Evolutionary conservation across 2,888 invertebrate species (phyloP).

Genomic region (Lasiommata megera): DNA sequence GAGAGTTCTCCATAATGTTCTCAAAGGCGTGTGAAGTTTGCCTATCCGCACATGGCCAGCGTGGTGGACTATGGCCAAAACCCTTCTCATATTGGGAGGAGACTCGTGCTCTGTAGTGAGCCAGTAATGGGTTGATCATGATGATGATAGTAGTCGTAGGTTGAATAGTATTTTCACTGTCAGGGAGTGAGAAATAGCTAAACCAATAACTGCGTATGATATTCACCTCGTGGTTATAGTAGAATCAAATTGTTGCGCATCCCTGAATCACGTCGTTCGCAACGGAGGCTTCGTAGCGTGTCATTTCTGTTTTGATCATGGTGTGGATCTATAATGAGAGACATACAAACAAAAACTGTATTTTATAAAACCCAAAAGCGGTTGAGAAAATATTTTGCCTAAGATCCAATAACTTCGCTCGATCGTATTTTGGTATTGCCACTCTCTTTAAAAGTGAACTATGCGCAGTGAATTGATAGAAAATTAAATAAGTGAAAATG

Average conservation of each 20-base stretch:
- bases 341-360: slow-evolving; percentile 13
- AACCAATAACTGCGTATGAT: not conserved
- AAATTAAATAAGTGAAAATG: slow-evolving; percentile 34
- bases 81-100: too few relatives aligned
- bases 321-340: slow-evolving; percentile 35
- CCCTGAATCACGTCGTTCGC: slow-evolving; percentile 53
- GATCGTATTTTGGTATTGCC: not conserved
- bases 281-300: slow-evolving; percentile 62
- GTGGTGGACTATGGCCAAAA: too few relatives aligned
- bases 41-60: too few relatives aligned
- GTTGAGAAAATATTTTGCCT: not conserved
- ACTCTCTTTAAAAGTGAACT: slow-evolving; percentile 6
- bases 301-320: slow-evolving; percentile 62
- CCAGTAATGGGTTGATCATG: too few relatives aligned
- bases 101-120: too few relatives aligned
- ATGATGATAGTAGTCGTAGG: too few relatives aligned
- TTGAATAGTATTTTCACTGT: too few relatives aligned
- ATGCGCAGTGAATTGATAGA: slow-evolving; percentile 22
- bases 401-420: not conserved
- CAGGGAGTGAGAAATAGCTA: too few relatives aligned
- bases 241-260: slow-evolving; percentile 41
- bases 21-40: too few relatives aligned
- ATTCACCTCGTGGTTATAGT: not conserved
- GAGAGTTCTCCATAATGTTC: too few relatives aligned
- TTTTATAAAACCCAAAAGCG: not conserved